These are phyloP conservation scores for Catocala fraxini DNA, from an alignment of 2,888 invertebrate genomes.

Conservation along the genomic window DNA sequence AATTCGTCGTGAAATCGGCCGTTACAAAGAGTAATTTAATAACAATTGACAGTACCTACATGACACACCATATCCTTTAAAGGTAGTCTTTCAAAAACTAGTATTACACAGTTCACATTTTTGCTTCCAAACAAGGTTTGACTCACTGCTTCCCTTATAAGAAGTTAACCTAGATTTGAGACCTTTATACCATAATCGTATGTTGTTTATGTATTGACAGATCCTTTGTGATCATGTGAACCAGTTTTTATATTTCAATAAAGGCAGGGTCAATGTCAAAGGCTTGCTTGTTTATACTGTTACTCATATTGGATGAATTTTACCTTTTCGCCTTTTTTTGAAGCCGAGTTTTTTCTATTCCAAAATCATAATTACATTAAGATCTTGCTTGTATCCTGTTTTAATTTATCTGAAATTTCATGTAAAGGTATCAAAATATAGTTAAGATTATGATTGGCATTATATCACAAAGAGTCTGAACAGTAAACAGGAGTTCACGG, in stretches of 20 bases:
- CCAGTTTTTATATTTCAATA: not conserved
- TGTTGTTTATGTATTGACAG: not conserved
- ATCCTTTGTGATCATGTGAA: constrained; percentile 1
- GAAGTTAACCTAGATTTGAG: constrained; percentile 20
- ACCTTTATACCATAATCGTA: constrained; percentile 11
- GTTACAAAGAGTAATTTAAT: constrained; percentile 13
- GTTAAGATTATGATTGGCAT: too few species aligned
- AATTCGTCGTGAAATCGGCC: constrained; percentile 25
- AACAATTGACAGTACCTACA: constrained; percentile 7
- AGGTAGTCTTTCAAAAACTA: constrained; percentile 26
- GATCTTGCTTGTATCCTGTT: too few species aligned
- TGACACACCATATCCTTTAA: constrained; percentile 16
- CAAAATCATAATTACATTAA: too few species aligned
- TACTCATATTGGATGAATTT: too few species aligned
- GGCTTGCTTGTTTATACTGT: too few species aligned
- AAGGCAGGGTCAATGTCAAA: not conserved
- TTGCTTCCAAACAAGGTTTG: constrained; percentile 19
- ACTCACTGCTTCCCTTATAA: constrained; percentile 19
- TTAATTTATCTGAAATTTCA: too few species aligned
- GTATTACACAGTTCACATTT: constrained; percentile 18
- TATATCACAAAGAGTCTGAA: too few species aligned
- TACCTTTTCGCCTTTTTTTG: too few species aligned
- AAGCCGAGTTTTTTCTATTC: too few species aligned
- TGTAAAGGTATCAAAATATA: too few species aligned
- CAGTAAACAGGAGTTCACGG: too few species aligned